Evolutionary conservation across 2,797 vertebrate genomes (phyloP).

Genomic region (Falco berigora): DNA sequence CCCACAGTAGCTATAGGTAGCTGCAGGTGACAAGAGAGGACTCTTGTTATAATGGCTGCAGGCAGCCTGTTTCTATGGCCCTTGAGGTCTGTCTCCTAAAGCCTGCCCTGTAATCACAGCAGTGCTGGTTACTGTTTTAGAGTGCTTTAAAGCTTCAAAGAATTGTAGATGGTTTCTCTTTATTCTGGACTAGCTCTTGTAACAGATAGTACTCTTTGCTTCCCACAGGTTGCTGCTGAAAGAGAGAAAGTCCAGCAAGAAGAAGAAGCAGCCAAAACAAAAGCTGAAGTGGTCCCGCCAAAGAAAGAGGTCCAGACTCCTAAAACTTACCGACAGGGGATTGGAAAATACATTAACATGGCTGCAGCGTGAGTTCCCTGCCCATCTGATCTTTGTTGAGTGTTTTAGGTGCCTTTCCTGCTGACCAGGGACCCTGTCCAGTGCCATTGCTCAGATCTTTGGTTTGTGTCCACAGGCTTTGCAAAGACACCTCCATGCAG

Average conservation of each 20-base stretch:
- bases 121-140: background rate
- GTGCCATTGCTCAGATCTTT: background rate
- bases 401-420: background rate
- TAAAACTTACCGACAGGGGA: conserved; percentile 85
- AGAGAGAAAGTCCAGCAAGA: conserved; percentile 79
- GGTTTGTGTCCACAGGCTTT: background rate
- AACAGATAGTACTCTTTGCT: background rate
- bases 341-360: conserved; percentile 95
- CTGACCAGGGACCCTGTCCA: background rate
- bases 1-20: background rate
- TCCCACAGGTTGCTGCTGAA: conserved; percentile 84
- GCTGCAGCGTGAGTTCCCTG: conserved; percentile 77
- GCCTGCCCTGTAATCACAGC: background rate
- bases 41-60: background rate
- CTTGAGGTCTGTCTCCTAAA: background rate
- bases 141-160: background rate
- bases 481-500: background rate
- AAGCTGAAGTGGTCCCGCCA: conserved; percentile 60
- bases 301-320: conserved; percentile 77
- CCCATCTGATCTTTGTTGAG: background rate
- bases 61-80: background rate
- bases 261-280: conserved; percentile 76
- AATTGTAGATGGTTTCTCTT: background rate
- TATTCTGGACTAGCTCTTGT: background rate
- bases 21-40: background rate